Evolutionary conservation across 2,797 vertebrate species (phyloP).

Genomic region (Xiphorhynchus erythropygius): DNA sequence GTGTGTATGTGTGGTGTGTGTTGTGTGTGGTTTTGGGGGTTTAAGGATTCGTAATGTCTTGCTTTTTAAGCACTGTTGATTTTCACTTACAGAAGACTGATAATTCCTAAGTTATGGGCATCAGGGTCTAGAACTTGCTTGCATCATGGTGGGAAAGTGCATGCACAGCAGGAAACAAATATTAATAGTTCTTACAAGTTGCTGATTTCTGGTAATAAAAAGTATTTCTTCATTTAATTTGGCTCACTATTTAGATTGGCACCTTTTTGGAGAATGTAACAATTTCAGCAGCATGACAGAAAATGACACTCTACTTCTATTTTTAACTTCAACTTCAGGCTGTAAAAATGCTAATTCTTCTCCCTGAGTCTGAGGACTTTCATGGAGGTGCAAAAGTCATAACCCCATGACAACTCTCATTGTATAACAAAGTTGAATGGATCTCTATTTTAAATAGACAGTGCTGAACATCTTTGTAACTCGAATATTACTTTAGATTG

Average conservation of each 20-base stretch:
- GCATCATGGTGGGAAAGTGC: neutral
- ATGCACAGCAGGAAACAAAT: neutral
- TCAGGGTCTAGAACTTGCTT: neutral
- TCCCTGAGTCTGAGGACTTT: neutral
- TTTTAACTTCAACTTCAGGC: neutral
- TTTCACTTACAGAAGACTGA: neutral
- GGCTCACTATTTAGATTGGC: neutral
- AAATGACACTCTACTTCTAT: neutral
- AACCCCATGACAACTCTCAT: neutral
- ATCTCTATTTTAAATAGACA: neutral
- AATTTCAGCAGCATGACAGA: neutral
- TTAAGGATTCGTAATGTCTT: neutral
- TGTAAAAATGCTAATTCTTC: neutral
- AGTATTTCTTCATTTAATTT: neutral
- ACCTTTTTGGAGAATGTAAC: neutral
- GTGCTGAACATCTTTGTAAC: neutral
- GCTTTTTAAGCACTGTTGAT: neutral
- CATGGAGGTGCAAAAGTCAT: neutral
- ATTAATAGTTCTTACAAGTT: neutral
- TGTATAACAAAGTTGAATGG: neutral
- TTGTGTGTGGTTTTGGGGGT: accelerated
- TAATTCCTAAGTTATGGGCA: neutral
- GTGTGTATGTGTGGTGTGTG: neutral
- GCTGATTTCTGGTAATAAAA: neutral
- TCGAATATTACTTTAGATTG: neutral